Evolutionary conservation across 2,888 invertebrate genomes (phyloP).

Genomic region (Cantharis lateralis): DNA sequence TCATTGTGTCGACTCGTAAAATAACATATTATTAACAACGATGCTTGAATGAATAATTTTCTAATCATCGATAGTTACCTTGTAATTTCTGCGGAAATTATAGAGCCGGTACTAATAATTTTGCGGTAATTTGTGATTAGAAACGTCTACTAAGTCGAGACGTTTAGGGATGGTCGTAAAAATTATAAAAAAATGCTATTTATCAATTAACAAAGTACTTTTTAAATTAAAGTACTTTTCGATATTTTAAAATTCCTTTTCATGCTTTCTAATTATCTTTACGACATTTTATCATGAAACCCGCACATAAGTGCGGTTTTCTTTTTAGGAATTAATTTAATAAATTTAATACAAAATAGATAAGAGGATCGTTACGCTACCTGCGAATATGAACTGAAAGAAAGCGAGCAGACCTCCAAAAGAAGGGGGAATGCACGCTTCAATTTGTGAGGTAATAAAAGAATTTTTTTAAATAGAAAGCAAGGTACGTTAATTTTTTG

Average conservation of each 20-base stretch:
- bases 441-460: neutral
- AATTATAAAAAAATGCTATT: conserved; percentile 8
- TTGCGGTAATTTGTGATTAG: conserved; percentile 17
- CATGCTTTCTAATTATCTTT: neutral
- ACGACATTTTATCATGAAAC: neutral
- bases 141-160: conserved; percentile 9
- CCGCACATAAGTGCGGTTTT: neutral
- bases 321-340: neutral
- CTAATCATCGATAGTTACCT: conserved; percentile 23
- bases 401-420: neutral
- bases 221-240: neutral
- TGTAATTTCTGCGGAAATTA: conserved; percentile 21
- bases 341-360: neutral
- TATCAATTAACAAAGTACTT: conserved; percentile 1
- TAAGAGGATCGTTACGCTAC: neutral
- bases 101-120: conserved; percentile 19
- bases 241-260: neutral
- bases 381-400: neutral
- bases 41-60: conserved; percentile 25
- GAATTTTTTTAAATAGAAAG: neutral
- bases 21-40: conserved; percentile 18
- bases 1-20: conserved; percentile 23
- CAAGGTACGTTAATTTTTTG: neutral
- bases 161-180: conserved; percentile 8
- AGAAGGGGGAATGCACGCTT: neutral